Percentiles rank a stretch among this genome's conserved stretches.
These are phyloP conservation scores for Hyperoodon ampullatus DNA, from an alignment of 2,113 vertebrate species.

Conservation along the genomic window DNA sequence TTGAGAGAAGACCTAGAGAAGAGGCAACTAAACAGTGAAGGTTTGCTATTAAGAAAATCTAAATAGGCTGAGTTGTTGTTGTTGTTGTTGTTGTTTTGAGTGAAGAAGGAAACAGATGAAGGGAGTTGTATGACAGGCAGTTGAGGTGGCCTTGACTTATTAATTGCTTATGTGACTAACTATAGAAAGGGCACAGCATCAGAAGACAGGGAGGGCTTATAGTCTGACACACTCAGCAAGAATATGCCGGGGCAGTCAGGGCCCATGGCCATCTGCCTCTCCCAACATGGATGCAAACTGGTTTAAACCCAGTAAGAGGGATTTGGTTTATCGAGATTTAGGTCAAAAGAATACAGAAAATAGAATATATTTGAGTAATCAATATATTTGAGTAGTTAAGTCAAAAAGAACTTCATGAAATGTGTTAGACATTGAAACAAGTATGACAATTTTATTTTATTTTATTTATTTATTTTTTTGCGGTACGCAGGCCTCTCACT, in stretches of 20 bases:
- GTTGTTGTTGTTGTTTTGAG: neutral
- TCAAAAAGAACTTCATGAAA: conserved; percentile 8
- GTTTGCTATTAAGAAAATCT: neutral
- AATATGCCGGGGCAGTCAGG: too few species aligned
- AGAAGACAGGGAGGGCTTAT: neutral
- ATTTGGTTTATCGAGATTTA: neutral
- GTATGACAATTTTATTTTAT: neutral
- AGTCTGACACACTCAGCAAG: neutral
- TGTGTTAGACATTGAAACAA: neutral
- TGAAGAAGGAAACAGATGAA: neutral
- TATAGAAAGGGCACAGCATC: neutral
- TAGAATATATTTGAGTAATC: neutral
- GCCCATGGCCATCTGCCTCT: neutral
- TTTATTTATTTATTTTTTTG: neutral
- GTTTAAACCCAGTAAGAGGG: neutral
- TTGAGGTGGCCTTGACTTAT: neutral
- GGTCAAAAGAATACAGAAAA: neutral
- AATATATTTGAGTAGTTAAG: neutral
- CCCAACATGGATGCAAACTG: neutral
- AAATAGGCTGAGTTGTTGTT: neutral
- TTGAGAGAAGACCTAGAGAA: neutral
- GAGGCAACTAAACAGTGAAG: neutral
- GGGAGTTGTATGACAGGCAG: neutral
- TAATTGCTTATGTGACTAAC: neutral
- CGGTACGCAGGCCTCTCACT: too few species aligned